Conservation (phyloP, 2,888 invertebrate genomes). For the Sarcophaga variegata region DNA sequence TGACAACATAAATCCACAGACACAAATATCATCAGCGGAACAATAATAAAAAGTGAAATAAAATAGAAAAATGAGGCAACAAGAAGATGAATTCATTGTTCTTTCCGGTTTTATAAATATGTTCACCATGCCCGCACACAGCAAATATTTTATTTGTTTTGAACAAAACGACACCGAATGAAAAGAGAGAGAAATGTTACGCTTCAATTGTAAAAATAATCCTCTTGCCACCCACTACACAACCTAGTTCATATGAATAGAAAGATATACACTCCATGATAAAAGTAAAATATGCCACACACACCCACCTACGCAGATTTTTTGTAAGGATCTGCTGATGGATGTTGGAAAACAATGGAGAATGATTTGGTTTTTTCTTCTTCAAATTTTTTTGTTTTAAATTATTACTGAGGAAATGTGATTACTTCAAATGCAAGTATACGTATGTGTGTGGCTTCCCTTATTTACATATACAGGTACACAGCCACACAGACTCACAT, state of each 20-base stretch:
- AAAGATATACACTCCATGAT: background rate
- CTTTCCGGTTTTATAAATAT: background rate
- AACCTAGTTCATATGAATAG: background rate
- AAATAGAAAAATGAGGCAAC: background rate
- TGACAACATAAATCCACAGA: conserved; percentile 8
- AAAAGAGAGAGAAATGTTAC: background rate
- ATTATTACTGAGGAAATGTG: conserved; percentile 15
- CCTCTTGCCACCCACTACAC: no score
- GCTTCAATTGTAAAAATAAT: background rate
- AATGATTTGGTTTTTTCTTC: no score
- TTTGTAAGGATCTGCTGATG: no score
- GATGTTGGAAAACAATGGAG: no score
- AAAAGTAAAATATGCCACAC: background rate
- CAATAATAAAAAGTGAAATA: background rate
- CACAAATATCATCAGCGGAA: background rate
- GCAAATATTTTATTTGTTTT: background rate
- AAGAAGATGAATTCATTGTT: background rate
- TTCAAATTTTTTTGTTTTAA: background rate
- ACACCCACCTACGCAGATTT: background rate
- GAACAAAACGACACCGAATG: background rate
- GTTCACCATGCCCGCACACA: background rate
- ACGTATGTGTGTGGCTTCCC: background rate
- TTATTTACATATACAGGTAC: background rate
- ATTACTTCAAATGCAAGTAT: background rate
- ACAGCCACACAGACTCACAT: background rate